Percentiles rank a stretch among this genome's conserved stretches.
phyloP scores from a whole-genome alignment of 2,113 vertebrate genomes.

The Aphelocoma coerulescens region DNA sequence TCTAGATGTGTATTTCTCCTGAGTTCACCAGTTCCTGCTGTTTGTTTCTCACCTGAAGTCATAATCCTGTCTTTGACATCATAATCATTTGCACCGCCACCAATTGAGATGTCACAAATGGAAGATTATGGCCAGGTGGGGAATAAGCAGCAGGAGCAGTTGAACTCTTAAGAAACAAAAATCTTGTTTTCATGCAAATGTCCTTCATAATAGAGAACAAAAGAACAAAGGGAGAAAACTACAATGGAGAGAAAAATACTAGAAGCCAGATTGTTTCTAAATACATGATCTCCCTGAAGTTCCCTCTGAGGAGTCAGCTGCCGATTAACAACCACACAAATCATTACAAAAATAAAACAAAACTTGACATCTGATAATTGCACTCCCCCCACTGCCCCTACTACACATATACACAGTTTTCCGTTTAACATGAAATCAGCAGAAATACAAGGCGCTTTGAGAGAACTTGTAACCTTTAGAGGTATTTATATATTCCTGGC shows the following conservation, averaged over 20 bases:
- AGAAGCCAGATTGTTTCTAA: constrained; percentile 19
- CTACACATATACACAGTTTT: background rate
- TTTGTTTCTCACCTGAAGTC: constrained; percentile 66
- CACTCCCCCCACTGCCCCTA: background rate
- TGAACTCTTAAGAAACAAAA: constrained; percentile 58
- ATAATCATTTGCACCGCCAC: constrained; percentile 59
- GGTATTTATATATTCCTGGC: background rate
- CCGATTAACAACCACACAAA: constrained; percentile 32
- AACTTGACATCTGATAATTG: constrained; percentile 24
- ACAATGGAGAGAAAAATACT: background rate
- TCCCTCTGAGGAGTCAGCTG: background rate
- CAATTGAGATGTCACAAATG: constrained; percentile 59
- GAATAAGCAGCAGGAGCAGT: constrained; percentile 57
- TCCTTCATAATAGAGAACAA: constrained; percentile 48
- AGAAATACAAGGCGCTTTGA: background rate
- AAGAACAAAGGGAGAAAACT: constrained; percentile 39
- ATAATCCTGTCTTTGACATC: constrained; percentile 64
- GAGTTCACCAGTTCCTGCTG: constrained; percentile 50
- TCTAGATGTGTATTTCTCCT: constrained; percentile 9
- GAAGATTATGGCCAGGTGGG: constrained; percentile 55
- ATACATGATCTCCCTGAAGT: constrained; percentile 14
- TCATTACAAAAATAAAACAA: constrained; percentile 35
- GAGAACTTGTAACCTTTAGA: background rate
- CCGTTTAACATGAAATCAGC: background rate
- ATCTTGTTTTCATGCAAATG: constrained; percentile 66